Evolutionary conservation across 2,797 vertebrate genomes (phyloP).

Genomic region (Scyliorhinus canicula): DNA sequence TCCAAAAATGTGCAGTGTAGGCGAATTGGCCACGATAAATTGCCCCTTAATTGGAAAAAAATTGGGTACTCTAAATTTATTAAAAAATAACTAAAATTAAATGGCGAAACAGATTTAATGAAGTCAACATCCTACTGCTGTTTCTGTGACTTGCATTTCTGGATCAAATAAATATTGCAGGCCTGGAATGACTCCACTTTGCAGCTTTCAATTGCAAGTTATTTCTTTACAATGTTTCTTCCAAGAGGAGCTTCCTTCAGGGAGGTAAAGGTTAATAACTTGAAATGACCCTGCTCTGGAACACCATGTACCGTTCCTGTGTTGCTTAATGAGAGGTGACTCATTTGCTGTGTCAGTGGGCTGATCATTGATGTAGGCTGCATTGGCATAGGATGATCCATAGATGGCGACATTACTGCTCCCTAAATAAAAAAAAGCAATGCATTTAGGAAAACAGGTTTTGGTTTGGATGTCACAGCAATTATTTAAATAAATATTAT

Average conservation of each 20-base stretch:
- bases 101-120: not conserved
- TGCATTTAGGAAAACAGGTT: not conserved
- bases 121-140: not conserved
- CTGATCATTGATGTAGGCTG: slow-evolving; percentile 87
- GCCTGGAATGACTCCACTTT: not conserved
- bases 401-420: slow-evolving; percentile 93
- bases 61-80: no score
- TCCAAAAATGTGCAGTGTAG: no score
- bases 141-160: not conserved
- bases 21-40: no score
- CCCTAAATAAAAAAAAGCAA: slow-evolving; percentile 60
- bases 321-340: slow-evolving; percentile 85
- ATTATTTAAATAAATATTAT: not conserved
- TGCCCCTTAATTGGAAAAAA: no score
- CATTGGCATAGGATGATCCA: slow-evolving; percentile 95
- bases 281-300: slow-evolving; percentile 36
- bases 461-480: not conserved
- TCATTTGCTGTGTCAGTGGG: slow-evolving; percentile 92
- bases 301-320: slow-evolving; percentile 80
- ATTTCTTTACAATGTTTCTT: not conserved
- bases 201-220: not conserved
- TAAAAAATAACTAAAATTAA: no score
- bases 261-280: not conserved
- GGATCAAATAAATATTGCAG: not conserved
- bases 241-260: not conserved